Conservation (phyloP, 2,113 vertebrate genomes). For the Chlamydotis undulata region DNA sequence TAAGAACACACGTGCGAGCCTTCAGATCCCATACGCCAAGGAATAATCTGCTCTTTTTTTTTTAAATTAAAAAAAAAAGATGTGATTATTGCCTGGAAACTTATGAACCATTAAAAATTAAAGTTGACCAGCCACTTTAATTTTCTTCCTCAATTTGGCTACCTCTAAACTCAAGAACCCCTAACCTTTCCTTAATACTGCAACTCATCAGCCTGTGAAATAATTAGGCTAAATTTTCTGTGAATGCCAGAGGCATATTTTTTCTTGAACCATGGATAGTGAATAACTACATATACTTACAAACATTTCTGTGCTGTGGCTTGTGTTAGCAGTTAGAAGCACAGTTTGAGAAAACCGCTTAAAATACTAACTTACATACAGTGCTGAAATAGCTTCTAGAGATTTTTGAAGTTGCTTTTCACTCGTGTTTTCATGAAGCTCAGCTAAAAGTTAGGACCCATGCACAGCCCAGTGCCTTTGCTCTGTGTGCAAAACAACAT, state of each 20-base stretch:
- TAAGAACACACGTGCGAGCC: background rate
- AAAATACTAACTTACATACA: background rate
- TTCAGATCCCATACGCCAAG: background rate
- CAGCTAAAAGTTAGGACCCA: background rate
- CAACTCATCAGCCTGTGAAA: background rate
- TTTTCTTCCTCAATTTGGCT: background rate
- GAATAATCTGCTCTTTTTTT: background rate
- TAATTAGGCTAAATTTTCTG: constrained; percentile 16
- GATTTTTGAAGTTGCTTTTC: background rate
- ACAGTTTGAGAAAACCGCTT: background rate
- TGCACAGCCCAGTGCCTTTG: background rate
- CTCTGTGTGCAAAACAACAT: background rate
- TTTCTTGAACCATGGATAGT: background rate
- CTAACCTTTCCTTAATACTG: background rate
- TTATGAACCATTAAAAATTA: background rate
- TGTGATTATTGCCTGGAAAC: background rate
- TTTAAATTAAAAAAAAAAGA: background rate
- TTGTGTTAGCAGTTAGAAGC: background rate
- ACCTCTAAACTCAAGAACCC: background rate
- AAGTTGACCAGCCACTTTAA: background rate
- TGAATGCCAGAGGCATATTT: background rate
- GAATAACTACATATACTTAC: background rate
- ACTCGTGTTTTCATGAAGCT: background rate
- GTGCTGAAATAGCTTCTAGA: background rate
- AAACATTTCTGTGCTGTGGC: background rate